Evolutionary conservation across 2,888 invertebrate species (phyloP).

Genomic region (Lasius fuliginosus): DNA sequence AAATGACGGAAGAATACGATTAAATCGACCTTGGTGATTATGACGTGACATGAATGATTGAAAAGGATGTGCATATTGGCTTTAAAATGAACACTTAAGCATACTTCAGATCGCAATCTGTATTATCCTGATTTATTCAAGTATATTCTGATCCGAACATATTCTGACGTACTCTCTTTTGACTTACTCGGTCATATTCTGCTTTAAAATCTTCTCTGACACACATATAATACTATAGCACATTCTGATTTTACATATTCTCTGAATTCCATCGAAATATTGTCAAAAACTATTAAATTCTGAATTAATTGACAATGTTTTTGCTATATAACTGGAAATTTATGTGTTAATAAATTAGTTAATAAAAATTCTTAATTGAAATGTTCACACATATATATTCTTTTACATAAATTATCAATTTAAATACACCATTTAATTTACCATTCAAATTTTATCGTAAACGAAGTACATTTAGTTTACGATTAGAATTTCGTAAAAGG

Average conservation of each 20-base stretch:
- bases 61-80: slow-evolving; percentile 15
- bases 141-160: not conserved
- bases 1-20: slow-evolving; percentile 43
- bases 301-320: too few species aligned
- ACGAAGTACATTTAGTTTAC: not conserved
- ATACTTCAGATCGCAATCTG: slow-evolving; percentile 14
- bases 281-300: too few species aligned
- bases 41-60: slow-evolving; percentile 37
- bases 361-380: not conserved
- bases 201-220: not conserved
- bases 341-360: not conserved
- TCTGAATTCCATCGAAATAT: not conserved
- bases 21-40: slow-evolving; percentile 32
- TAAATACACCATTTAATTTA: not conserved
- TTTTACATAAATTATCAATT: slow-evolving; percentile 18
- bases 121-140: slow-evolving; percentile 5
- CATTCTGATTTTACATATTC: not conserved
- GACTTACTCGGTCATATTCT: not conserved
- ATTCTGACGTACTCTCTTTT: not conserved
- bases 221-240: too few species aligned
- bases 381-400: not conserved
- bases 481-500: not conserved
- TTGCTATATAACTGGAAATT: not conserved
- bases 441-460: not conserved
- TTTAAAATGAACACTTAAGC: slow-evolving; percentile 10